These are phyloP conservation scores for Temnothorax curvispinosus DNA, from an alignment of 1,140 invertebrate genomes.

Conservation along the genomic window DNA sequence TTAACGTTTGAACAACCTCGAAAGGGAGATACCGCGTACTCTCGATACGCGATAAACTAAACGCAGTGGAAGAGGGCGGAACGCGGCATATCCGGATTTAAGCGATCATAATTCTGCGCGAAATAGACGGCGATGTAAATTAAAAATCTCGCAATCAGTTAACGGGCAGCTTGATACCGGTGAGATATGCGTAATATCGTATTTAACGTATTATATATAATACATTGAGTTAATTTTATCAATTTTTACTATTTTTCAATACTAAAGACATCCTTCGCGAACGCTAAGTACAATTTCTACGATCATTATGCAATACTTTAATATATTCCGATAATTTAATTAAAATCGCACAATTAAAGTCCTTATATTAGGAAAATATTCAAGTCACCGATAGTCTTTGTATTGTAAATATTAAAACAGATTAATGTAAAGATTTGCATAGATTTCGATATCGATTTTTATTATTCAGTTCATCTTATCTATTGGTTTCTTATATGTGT, in stretches of 20 bases:
- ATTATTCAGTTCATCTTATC: not conserved
- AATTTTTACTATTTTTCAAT: not conserved
- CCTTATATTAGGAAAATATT: not conserved
- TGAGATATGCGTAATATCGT: not conserved
- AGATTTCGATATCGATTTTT: not conserved
- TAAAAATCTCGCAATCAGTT: slow-evolving; percentile 40
- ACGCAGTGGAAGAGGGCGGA: not conserved
- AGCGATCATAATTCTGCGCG: not conserved
- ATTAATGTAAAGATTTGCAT: not conserved
- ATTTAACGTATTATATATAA: slow-evolving; percentile 16
- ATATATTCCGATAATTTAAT: not conserved
- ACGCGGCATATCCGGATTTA: not conserved
- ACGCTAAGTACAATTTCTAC: not conserved
- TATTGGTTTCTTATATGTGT: not conserved
- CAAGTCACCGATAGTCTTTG: not conserved
- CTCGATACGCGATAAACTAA: slow-evolving; percentile 25
- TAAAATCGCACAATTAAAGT: not conserved
- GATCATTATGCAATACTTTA: not conserved
- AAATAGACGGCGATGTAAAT: slow-evolving; percentile 14
- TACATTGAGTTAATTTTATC: not conserved
- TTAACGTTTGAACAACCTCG: slow-evolving; percentile 30
- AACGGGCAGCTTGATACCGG: not conserved
- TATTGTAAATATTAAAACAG: not conserved
- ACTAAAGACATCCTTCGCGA: not conserved
- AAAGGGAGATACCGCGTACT: slow-evolving; percentile 7